These are phyloP conservation scores for Synergus umbraculus DNA, from an alignment of 2,888 invertebrate genomes.

Conservation along the genomic window DNA sequence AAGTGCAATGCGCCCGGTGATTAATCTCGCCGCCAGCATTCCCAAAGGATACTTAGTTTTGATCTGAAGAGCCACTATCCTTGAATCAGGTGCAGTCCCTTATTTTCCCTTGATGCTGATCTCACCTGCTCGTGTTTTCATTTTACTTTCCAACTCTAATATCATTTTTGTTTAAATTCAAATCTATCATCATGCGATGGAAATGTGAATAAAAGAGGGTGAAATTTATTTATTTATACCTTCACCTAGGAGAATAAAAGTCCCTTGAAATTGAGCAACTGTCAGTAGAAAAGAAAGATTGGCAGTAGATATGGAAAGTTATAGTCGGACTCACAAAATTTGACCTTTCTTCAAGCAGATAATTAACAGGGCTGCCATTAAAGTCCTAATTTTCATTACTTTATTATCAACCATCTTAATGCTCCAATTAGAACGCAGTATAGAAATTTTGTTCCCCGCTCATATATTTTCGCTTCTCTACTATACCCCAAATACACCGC, in stretches of 20 bases:
- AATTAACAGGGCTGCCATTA: no score
- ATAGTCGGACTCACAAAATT: neutral
- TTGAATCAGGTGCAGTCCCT: constrained; percentile 54
- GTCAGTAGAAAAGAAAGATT: neutral
- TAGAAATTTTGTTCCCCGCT: neutral
- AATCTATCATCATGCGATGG: neutral
- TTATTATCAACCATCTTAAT: neutral
- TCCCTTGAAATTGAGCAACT: no score
- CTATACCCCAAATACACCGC: constrained; percentile 10
- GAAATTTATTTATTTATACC: neutral
- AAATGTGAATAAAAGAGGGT: neutral
- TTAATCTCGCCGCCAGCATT: constrained; percentile 68
- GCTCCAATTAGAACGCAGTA: neutral
- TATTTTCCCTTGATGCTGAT: constrained; percentile 44
- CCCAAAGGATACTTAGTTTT: constrained; percentile 70
- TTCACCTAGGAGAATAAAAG: no score
- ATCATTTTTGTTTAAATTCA: constrained; percentile 13
- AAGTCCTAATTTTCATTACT: neutral
- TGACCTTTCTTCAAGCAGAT: neutral
- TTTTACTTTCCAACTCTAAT: constrained; percentile 11
- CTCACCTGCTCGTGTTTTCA: constrained; percentile 21
- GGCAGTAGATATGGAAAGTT: neutral
- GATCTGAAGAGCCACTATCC: constrained; percentile 65
- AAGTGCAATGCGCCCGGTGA: constrained; percentile 61
- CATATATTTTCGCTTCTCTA: constrained; percentile 2